Evolutionary conservation across 1,140 invertebrate genomes (phyloP).

Genomic region (Zaprionus lachaisei): DNA sequence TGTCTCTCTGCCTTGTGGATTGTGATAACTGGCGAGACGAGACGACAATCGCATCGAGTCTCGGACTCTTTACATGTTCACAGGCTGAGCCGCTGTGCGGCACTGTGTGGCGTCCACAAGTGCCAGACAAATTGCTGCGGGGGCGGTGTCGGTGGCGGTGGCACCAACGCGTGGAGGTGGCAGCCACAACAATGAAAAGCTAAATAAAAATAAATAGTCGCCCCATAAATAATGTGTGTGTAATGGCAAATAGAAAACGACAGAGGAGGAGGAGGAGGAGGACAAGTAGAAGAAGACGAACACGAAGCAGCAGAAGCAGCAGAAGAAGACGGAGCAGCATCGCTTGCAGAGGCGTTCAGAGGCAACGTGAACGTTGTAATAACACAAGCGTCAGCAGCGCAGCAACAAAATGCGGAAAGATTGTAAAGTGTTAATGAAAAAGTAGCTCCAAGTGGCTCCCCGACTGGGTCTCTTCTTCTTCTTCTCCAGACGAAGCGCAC

Average conservation of each 20-base stretch:
- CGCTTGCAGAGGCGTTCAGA: conserved; percentile 37
- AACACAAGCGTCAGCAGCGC: not conserved
- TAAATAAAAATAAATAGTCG: conserved; percentile 62
- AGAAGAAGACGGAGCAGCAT: not conserved
- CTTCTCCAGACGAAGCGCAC: conserved; percentile 6
- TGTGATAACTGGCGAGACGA: conserved; percentile 24
- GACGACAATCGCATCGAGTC: conserved; percentile 22
- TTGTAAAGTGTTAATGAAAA: conserved; percentile 82
- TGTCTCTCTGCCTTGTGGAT: conserved; percentile 7
- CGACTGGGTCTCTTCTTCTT: not conserved
- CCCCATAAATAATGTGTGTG: conserved; percentile 55
- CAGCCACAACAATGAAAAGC: conserved; percentile 50
- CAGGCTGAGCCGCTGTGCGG: conserved; percentile 18
- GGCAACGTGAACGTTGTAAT: conserved; percentile 43
- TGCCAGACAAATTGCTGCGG: conserved; percentile 51
- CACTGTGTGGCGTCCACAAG: conserved; percentile 24
- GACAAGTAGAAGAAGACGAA: conserved; percentile 3
- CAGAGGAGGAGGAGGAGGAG: conserved; percentile 3
- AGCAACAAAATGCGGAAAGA: conserved; percentile 76
- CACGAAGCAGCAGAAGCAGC: not conserved
- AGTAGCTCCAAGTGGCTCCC: conserved; percentile 59
- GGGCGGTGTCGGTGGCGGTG: conserved; percentile 35
- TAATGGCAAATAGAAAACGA: conserved; percentile 53
- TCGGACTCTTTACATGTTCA: conserved; percentile 22
- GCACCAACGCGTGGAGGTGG: conserved; percentile 6